These are phyloP conservation scores for Nyctalus aviator DNA, from an alignment of 2,797 vertebrate genomes.

Conservation along the genomic window DNA sequence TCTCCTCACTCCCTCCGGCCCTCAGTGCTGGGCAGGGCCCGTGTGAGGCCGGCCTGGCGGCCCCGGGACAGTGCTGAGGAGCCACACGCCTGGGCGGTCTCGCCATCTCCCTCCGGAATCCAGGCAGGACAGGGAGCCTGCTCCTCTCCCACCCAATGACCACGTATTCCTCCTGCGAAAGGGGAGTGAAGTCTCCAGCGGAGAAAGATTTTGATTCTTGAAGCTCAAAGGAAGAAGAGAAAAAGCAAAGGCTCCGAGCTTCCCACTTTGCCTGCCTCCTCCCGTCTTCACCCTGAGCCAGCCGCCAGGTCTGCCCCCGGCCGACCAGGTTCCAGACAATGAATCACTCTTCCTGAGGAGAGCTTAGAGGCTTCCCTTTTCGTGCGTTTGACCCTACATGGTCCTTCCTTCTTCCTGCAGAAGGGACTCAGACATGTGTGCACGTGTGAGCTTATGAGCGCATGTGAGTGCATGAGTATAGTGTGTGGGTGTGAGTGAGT, in stretches of 20 bases:
- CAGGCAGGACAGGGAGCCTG: not conserved
- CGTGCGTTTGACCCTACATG: constrained; percentile 70
- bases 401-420: constrained; percentile 54
- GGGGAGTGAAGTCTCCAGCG: not conserved
- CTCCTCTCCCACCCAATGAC: not conserved
- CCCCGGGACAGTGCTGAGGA: not conserved
- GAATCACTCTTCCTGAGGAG: constrained; percentile 78
- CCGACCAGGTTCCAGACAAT: constrained; percentile 67
- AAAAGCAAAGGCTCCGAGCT: not conserved
- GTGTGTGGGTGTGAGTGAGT: no score
- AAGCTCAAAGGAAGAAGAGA: constrained; percentile 36
- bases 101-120: not conserved
- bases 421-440: constrained; percentile 1
- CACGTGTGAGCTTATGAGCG: not conserved
- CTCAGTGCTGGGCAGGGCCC: not conserved
- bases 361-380: constrained; percentile 18
- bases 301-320: constrained; percentile 60
- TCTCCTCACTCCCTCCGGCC: not conserved
- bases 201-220: constrained; percentile 28
- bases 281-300: not conserved
- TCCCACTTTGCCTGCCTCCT: not conserved
- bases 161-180: constrained; percentile 43
- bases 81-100: not conserved
- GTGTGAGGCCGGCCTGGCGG: not conserved
- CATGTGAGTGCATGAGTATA: not conserved